Base-by-base conservation (phyloP, 1,140 invertebrate genomes). In the Scaptodrosophila lebanonensis region DNA sequence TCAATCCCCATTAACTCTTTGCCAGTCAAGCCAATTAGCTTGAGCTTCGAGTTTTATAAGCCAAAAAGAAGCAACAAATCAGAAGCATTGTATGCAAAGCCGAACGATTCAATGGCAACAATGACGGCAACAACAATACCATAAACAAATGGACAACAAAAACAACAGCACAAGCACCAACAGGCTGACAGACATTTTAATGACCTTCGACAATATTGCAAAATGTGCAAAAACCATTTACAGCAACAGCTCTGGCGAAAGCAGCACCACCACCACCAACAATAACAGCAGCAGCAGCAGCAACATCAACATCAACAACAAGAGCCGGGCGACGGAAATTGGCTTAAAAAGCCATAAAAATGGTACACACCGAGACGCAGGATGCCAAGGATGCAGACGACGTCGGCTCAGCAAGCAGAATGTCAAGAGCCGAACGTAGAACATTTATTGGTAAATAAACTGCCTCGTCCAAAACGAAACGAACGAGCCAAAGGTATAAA, bases 371-470 rank as follows among this genome's bases (percentile, higher is more conserved):
- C 13, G 2, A 6, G 11, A 15, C 17, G 36, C 30, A 11, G 15
- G 29, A 38, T 13, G 22, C 2, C 36, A 33, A 35, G 33, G 35
- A 27, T 3, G n/a, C 0, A 20, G 15, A 29, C 8, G 32, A 3
- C n/a, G n/a, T n/a, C n/a, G n/a, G 1, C 35, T 3, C 12, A 44
- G 15, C 38, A 25, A 59, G 16, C 9, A 12, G 16, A 12, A 29
- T 3, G 5, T 11, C 8, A 8, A 20, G 32, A 30, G 33, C 13
- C 4, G 29, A 1, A 3, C 17, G 11, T 11, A 2, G 49, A 35
- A 33, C 64, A 79, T 79, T 82, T 82, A 79, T 79, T 79, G 73
- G 75, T 82, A 75, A 82, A 79, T 79, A 82, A 79, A 79, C 54
- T 68, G 68, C 29, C 58, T 16, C 38, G 47, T 49, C 25, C 33